Evolutionary conservation across 2,888 invertebrate species (phyloP), one percentile per base, ranked within the genome.

Genomic region (Meliscaeva auricollis): DNA sequence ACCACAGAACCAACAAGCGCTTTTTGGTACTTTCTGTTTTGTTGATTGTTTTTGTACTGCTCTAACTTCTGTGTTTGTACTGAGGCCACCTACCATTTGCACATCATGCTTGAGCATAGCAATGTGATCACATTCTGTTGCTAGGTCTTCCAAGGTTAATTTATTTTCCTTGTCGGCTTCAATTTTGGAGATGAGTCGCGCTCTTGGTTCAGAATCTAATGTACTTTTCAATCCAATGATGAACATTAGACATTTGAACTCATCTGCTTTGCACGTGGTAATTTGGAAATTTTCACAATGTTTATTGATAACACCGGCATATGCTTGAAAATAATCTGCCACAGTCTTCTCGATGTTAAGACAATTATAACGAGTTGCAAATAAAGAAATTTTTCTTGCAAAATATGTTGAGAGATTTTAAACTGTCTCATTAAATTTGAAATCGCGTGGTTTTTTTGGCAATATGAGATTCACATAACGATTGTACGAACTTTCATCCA

Each of bases 151-250:
- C 11, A 69, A 54, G 30, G 50, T 62, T 35, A 62, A 38, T 52
- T 52, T 41, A 11, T 41, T 54, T 69, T 54, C 69, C 44, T 58
- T 70, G 44, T 70, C 56, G 46, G 60, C 38, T 60, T 73, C 58
- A 62, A 73, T 73, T 58, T 60, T 70, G 9, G 60, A 32, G 13
- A 62, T 26, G n/a, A 73, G 62, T 41, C 73, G 73, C 48, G 35
- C 38, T 62, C 50, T 44, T 50, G 48, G 48, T n/a, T 73, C 48
- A 26, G 73, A 62, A 50, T 73, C 62, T 41, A 48, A 13, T 13
- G 58, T 35, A 50, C 50, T 48, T 62, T 62, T 62, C 32, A 73
- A 60, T 2, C 60, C 44, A 38, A 62, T 52, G 22, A 62, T 50
- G 15, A 62, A 52, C 62, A 62, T 62, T 2, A 60, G 26, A 41